These are phyloP conservation scores for Eudyptes chrysolophus DNA, from an alignment of 2,113 vertebrate species.

Conservation along the genomic window DNA sequence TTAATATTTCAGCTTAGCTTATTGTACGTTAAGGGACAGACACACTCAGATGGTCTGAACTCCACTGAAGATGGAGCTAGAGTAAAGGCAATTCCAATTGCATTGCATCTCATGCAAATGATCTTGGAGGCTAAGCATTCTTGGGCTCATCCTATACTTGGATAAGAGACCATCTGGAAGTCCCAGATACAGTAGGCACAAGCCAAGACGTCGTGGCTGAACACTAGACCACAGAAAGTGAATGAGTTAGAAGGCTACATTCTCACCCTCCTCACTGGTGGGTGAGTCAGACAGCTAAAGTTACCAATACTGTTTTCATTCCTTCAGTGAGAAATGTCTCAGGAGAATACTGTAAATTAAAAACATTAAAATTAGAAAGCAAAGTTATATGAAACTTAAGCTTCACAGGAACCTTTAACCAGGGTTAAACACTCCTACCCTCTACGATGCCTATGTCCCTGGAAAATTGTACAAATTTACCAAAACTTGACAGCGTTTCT, in stretches of 20 bases:
- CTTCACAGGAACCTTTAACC: not conserved
- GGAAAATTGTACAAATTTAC: not conserved
- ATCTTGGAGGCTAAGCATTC: not conserved
- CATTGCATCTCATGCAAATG: constrained; percentile 4
- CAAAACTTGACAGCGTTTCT: not conserved
- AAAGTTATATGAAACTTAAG: constrained; percentile 4
- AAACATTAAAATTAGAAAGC: constrained; percentile 3
- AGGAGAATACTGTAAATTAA: not conserved
- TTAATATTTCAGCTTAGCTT: not conserved
- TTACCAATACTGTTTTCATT: constrained; percentile 31
- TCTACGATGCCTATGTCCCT: not conserved
- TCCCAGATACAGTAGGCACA: not conserved
- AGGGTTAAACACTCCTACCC: not conserved
- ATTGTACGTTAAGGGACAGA: not conserved
- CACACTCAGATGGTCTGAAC: not conserved
- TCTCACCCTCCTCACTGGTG: constrained; percentile 8
- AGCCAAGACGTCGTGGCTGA: constrained; percentile 25
- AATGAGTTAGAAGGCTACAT: not conserved
- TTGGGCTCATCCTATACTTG: constrained; percentile 20
- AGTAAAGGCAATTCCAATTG: constrained; percentile 32
- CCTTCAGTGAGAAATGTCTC: not conserved
- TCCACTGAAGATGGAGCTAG: constrained; percentile 64
- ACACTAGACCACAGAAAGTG: constrained; percentile 44
- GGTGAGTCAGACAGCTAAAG: constrained; percentile 46
- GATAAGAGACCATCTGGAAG: constrained; percentile 38